phyloP scores from a whole-genome alignment of 2,113 vertebrate genomes.

The Antigone vipio region DNA sequence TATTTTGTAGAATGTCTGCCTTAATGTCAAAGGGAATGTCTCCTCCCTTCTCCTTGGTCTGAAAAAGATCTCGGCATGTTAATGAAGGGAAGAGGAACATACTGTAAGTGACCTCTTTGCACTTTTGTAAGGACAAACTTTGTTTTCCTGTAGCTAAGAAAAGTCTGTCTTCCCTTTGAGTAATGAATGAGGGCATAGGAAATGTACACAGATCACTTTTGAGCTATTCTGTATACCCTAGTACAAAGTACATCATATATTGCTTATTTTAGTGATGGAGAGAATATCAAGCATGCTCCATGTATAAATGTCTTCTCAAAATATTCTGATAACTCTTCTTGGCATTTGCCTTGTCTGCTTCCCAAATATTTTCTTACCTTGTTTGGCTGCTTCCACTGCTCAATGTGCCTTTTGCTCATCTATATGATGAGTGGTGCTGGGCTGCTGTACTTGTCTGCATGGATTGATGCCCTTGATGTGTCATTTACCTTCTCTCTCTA shows the following conservation, averaged over 20 bases:
- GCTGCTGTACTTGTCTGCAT: not conserved
- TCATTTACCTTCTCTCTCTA: not conserved
- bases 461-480: not conserved
- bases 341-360: not conserved
- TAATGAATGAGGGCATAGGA: not conserved
- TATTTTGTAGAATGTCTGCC: not conserved
- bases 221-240: not conserved
- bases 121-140: not conserved
- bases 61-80: not conserved
- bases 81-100: not conserved
- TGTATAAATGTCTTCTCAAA: not conserved
- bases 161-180: not conserved
- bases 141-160: not conserved
- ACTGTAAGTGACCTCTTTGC: not conserved
- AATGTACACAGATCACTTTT: not conserved
- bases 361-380: not conserved
- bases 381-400: not conserved
- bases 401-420: not conserved
- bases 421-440: not conserved
- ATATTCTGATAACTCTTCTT: not conserved
- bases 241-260: rapidly evolving
- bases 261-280: not conserved
- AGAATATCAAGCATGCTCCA: not conserved
- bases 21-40: not conserved
- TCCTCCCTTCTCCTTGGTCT: not conserved